Base-by-base conservation (phyloP, 2,797 vertebrate species). In the Hybognathus amarus region DNA sequence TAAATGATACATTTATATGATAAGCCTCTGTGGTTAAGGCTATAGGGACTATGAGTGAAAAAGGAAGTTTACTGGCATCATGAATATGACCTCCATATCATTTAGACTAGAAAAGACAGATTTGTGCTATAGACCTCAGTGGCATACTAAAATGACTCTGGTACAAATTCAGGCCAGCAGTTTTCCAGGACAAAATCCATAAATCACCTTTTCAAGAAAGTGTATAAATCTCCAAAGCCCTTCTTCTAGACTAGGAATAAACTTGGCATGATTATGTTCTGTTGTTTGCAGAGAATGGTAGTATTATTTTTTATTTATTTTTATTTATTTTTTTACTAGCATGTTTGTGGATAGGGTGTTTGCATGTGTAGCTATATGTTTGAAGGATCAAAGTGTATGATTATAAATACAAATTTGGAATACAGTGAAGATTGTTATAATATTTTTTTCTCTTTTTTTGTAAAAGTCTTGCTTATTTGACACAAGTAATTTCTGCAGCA, bases 271-370 rank as follows among this genome's bases (percentile, higher is more conserved):
- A 89, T 92, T 91, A 84, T 95, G 68, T 91, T 94, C 30, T 81
- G 90, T 93, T 86, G 89, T 87, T 92, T 66, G 87, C 88, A 56
- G 93, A 85, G 36, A 90, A 94, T 89, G 93, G 94, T 95, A 94
- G 93, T 93, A 80, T 80, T 54, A 20, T 54, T 0, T 22, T 47
- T 47, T 17, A 2, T 5, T 5, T 15, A n/a, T n/a, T n/a, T n/a
- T n/a, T n/a, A n/a, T n/a, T n/a, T n/a, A n/a, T n/a, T 47, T 68
- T 30, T 63, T 70, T 18, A 20, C 22, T 27, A 45, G 76, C 83
- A 73, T 87, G n/a, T 36, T 7, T 70, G 83, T 83, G 30, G 76
- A 33, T 56, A 56, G 22, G 54, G 61, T 86, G 79, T 85, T 73
- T 80, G 42, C 76, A 74, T 77, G 24, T 87, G 5, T 27, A 24